Percentiles rank a stretch among this genome's conserved stretches.
Conservation (phyloP, 2,888 invertebrate genomes). For the Torymus texanus region DNA sequence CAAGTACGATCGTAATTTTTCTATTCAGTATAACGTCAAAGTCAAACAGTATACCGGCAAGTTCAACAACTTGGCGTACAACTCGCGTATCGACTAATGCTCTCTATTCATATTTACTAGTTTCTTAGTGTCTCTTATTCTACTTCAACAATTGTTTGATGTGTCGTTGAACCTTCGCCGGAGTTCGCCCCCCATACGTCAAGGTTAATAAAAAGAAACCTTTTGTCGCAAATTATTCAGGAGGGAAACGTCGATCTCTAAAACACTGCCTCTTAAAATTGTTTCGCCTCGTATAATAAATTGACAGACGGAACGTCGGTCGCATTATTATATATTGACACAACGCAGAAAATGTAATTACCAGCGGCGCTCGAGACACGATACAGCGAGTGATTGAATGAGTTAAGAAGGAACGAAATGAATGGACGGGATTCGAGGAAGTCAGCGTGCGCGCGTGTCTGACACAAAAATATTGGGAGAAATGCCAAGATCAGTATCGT, state of each 20-base stretch:
- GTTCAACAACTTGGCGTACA: not conserved
- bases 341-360: conserved; percentile 1
- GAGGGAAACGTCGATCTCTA: no score
- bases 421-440: conserved; percentile 35
- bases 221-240: no score
- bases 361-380: not conserved
- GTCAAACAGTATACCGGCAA: not conserved
- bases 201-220: no score
- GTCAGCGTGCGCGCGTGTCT: not conserved
- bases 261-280: no score
- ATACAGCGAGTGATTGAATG: conserved; percentile 1
- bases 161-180: no score
- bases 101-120: not conserved
- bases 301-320: no score
- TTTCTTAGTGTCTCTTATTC: no score
- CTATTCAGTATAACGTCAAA: not conserved
- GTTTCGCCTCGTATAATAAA: no score
- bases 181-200: no score
- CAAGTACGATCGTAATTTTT: not conserved
- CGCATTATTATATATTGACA: no score
- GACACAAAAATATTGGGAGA: conserved; percentile 43
- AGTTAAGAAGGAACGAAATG: conserved; percentile 24
- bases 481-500: conserved; percentile 45
- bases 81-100: not conserved
- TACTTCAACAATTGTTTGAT: no score